Base-by-base conservation (phyloP, 2,113 vertebrate species). In the Heterochromis multidens region DNA sequence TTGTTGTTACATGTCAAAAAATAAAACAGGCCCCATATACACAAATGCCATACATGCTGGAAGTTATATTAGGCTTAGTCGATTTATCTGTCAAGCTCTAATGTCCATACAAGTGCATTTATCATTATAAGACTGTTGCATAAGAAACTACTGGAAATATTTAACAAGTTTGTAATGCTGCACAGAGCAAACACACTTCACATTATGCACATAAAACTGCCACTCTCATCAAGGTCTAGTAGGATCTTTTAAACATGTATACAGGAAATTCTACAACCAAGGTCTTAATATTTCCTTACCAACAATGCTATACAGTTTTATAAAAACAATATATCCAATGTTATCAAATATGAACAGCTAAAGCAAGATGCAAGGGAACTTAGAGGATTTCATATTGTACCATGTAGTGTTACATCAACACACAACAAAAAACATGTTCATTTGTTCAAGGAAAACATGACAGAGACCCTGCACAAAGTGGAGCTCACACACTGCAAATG, bases 141-240 rank as follows among this genome's bases (percentile, higher is more conserved):
- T 79, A 81, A 88, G 29, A 63, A 56, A 6, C 54, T 10, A 49
- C 4, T 74, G 46, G 17, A 74, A 61, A 74, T 46, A 65, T 79
- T 76, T 56, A 81, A 58, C 33, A 63, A 31, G 79, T 61, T 82
- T 82, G 59, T 56, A 72, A 81, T 63, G 65, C 65, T 78, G 29
- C 79, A 80, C 63, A 83, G 54, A 86, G 67, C 35, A 88, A 93
- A 81, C 81, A 62, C 81, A 80, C 83, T 78, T 63, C 37, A 72
- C 57, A 65, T 79, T 43, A 21, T 23, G 37, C 46, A 3, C 40
- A 74, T 79, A 61, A 37, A 86, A 54, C 54, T 35, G 63, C 33
- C 35, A 62, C 67, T 37, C 46, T 72, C n/a, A 81, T 59, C 70
- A 54, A 80, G 46, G 82, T 81, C 83, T 33, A 12, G 37, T 9